phyloP scores from a whole-genome alignment of 2,888 invertebrate genomes.

The Neelides folsomi region DNA sequence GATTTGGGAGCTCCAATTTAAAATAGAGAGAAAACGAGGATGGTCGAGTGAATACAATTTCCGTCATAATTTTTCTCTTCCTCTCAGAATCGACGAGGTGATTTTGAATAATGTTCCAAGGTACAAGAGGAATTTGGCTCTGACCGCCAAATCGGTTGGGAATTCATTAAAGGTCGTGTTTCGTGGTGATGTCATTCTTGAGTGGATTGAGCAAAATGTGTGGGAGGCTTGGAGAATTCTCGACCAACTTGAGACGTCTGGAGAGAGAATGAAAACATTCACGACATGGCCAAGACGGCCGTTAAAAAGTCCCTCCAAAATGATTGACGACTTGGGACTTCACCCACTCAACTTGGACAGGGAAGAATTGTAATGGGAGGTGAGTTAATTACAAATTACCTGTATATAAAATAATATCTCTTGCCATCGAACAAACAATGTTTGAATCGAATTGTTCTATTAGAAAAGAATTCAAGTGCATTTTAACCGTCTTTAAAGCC shows the following conservation, averaged over 20 bases:
- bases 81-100: conserved; percentile 27
- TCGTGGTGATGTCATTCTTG: conserved; percentile 20
- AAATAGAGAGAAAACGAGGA: conserved; percentile 23
- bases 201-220: conserved; percentile 32
- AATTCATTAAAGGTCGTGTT: conserved; percentile 27
- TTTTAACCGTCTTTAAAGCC: too few relatives aligned
- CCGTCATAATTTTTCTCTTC: conserved; percentile 29
- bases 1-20: conserved; percentile 25
- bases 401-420: too few relatives aligned
- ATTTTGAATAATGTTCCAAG: conserved; percentile 27
- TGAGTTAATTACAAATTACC: too few relatives aligned
- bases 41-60: conserved; percentile 31
- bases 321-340: conserved; percentile 26
- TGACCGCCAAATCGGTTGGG: conserved; percentile 24
- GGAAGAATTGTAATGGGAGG: conserved; percentile 10
- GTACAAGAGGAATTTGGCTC: conserved; percentile 22
- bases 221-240: conserved; percentile 31
- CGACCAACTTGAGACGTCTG: conserved; percentile 23
- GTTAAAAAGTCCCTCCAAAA: conserved; percentile 23
- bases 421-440: too few relatives aligned
- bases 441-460: too few relatives aligned
- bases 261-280: conserved; percentile 21
- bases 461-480: too few relatives aligned
- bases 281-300: conserved; percentile 28
- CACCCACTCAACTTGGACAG: conserved; percentile 17